Evolutionary conservation across 2,888 invertebrate species (phyloP), one percentile per base, ranked within the genome.

Genomic region (Drepanosiphum platanoidis): DNA sequence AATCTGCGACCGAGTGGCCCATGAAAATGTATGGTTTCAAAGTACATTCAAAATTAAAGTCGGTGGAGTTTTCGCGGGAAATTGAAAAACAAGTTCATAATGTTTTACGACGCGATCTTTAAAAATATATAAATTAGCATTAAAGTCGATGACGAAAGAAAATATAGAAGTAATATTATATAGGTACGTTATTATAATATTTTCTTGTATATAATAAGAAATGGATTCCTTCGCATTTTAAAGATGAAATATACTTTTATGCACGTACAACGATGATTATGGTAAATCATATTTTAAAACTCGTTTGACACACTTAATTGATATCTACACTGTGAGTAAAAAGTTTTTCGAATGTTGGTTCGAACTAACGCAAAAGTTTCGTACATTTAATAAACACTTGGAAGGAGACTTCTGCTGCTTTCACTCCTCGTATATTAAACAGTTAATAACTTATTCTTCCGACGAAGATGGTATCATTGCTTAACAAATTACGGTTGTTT

Each of bases 401-500:
- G n/a, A 61, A 5, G 22, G 11, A n/a, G n/a, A n/a, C n/a, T n/a
- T n/a, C n/a, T n/a, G n/a, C 7, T 11, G 42, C n/a, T 34, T 68
- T 68, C 68, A 34, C 68, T 34, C 0, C 0, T 4, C 0, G n/a
- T 36, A 39, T 36, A 70, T 13, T n/a, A 13, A 36, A 70, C 70
- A 15, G 42, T 8, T 72, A 32, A 72, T 66, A 46, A 30, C 27
- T 46, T 74, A 30, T 3, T 34, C 32, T 68, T 39, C 7, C 39
- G 13, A 66, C 42, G 30, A 18, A 64, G 18, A 77, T 15, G 39
- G 32, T 58, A 71, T 81, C 52, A 46, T 46, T 52, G 52, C 52
- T 27, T 46, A 39, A 81, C 71, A 71, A 81, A 81, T 81, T 81
- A 72, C 15, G 9, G 81, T 81, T 32, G 71, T 81, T 32, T 61